A percentile compares a stretch with the other conserved stretches of the same genome.
phyloP scores from a whole-genome alignment of 2,888 invertebrate species.

The Drosophila quasianomalipes region DNA sequence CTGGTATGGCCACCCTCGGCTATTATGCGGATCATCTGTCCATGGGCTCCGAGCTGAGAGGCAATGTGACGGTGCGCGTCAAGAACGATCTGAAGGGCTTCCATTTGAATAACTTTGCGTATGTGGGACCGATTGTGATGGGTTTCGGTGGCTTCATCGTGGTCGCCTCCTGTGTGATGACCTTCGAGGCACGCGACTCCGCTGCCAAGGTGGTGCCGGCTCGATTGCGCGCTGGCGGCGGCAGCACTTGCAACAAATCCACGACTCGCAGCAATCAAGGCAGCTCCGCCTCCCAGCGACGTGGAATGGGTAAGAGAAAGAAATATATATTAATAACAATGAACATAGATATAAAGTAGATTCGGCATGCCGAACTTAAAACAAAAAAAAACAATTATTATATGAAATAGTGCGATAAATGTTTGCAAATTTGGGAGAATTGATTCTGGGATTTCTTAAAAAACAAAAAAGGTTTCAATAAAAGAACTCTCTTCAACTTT shows the following conservation, averaged over 20 bases:
- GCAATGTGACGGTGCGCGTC: conserved; percentile 91
- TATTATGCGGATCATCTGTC: conserved; percentile 94
- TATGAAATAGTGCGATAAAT: neutral
- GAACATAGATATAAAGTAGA: neutral
- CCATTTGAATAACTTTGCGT: conserved; percentile 95
- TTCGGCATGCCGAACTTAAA: neutral
- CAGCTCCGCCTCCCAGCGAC: conserved; percentile 83
- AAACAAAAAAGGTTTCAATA: neutral
- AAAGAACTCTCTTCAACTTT: neutral
- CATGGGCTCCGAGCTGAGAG: conserved; percentile 91
- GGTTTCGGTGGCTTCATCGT: conserved; percentile 98
- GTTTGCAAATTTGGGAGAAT: neutral
- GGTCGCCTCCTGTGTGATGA: conserved; percentile 98
- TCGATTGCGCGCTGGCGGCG: conserved; percentile 87
- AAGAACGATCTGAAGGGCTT: conserved; percentile 94
- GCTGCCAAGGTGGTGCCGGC: conserved; percentile 96
- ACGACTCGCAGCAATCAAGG: conserved; percentile 83
- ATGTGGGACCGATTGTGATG: conserved; percentile 99
- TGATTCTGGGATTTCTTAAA: neutral
- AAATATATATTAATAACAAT: neutral
- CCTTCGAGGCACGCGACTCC: conserved; percentile 98
- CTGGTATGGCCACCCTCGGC: conserved; percentile 96
- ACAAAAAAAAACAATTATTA: neutral
- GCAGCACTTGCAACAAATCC: conserved; percentile 71
- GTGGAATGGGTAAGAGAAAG: conserved; percentile 81